Conservation (phyloP, 2,113 vertebrate genomes). For the Lasiurus cinereus region DNA sequence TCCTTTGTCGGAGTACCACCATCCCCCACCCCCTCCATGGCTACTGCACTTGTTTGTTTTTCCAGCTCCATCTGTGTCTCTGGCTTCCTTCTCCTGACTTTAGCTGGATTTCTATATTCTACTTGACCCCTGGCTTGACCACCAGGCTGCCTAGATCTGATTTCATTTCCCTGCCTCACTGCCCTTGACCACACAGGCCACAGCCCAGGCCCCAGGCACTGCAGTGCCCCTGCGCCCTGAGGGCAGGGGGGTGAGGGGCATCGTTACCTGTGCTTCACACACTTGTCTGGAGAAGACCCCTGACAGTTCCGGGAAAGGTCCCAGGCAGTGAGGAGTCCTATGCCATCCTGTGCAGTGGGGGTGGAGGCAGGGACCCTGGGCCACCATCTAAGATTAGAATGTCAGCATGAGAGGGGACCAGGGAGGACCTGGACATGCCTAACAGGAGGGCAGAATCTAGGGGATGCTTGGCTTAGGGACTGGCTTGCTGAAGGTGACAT, state of each 20-base stretch:
- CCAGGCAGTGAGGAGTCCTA: not conserved
- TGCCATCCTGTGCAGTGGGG: not conserved
- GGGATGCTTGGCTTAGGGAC: not conserved
- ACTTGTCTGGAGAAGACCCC: not conserved
- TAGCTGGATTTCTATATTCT: not conserved
- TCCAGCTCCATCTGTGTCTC: not conserved
- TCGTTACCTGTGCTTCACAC: no score
- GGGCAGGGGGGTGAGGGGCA: no score
- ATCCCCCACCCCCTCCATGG: no score
- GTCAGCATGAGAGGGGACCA: not conserved
- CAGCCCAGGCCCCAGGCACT: not conserved
- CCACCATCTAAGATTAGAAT: not conserved
- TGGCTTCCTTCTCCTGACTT: not conserved
- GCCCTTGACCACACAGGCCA: not conserved
- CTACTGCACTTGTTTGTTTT: not conserved
- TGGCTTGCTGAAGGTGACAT: slow-evolving; percentile 18
- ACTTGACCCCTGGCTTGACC: not conserved
- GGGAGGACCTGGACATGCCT: not conserved
- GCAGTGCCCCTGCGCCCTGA: not conserved
- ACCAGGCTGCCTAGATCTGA: not conserved
- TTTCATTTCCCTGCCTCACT: not conserved
- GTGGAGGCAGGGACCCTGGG: not conserved
- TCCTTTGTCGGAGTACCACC: not conserved
- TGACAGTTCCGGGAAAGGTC: not conserved
- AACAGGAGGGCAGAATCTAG: not conserved